Percentiles rank a stretch among this genome's conserved stretches.
phyloP scores from a whole-genome alignment of 2,113 vertebrate genomes.

The Cephalopterus ornatus region DNA sequence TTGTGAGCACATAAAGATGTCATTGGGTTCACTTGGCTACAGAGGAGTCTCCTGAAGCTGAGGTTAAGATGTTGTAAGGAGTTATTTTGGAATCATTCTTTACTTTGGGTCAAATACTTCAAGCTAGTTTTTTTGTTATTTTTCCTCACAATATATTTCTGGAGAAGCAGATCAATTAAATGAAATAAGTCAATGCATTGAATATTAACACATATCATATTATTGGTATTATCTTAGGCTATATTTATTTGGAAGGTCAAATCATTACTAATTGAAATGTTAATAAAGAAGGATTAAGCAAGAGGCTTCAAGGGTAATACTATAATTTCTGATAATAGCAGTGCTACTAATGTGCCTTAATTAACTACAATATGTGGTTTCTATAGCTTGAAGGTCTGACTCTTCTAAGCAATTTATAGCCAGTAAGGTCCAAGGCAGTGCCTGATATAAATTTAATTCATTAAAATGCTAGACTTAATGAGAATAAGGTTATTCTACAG shows the following conservation, averaged over 20 bases:
- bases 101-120: background rate
- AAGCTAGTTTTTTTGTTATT: background rate
- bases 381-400: background rate
- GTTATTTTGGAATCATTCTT: background rate
- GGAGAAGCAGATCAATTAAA: background rate
- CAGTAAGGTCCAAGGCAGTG: background rate
- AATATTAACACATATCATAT: background rate
- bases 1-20: background rate
- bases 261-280: conserved; percentile 18
- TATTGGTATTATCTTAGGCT: conserved; percentile 11
- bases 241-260: conserved; percentile 21
- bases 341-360: conserved; percentile 29
- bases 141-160: background rate
- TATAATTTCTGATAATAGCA: conserved; percentile 42
- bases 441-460: conserved; percentile 20
- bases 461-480: conserved; percentile 13
- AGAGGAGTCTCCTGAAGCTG: background rate
- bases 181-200: background rate
- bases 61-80: background rate
- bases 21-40: background rate
- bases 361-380: conserved; percentile 14
- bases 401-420: conserved; percentile 5
- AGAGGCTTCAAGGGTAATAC: conserved; percentile 1
- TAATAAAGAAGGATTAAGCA: conserved; percentile 5
- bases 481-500: conserved; percentile 3